Conservation (phyloP, 2,888 invertebrate species). For the Stenoptilia bipunctidactyla region DNA sequence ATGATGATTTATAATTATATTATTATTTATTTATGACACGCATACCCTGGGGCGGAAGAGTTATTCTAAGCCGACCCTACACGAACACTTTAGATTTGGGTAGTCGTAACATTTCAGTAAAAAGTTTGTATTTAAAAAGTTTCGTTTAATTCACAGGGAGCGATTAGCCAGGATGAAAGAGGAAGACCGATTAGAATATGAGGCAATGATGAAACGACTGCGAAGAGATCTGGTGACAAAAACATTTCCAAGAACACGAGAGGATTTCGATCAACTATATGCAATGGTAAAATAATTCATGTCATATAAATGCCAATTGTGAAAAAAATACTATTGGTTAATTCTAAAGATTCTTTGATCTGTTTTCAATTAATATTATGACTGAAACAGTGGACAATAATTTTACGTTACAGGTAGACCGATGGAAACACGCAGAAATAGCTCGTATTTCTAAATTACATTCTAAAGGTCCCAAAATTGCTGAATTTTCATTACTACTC, state of each 20-base stretch:
- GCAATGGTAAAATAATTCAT: constrained; percentile 72
- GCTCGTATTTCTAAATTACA: constrained; percentile 74
- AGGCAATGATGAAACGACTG: constrained; percentile 64
- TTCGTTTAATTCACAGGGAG: constrained; percentile 38
- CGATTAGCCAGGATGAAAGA: constrained; percentile 60
- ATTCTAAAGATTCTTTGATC: too few species aligned
- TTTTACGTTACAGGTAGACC: constrained; percentile 72
- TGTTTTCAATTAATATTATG: too few species aligned
- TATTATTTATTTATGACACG: too few species aligned
- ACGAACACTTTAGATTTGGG: too few species aligned
- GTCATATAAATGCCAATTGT: too few species aligned
- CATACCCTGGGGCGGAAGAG: too few species aligned
- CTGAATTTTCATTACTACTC: constrained; percentile 77
- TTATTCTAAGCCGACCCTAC: too few species aligned
- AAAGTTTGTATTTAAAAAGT: too few species aligned
- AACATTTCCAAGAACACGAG: constrained; percentile 77
- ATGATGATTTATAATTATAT: too few species aligned
- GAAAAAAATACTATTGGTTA: neutral
- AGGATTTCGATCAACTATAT: constrained; percentile 82
- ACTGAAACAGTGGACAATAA: too few species aligned
- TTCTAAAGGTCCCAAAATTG: constrained; percentile 77
- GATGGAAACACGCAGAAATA: constrained; percentile 76
- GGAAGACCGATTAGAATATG: constrained; percentile 62
- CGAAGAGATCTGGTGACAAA: constrained; percentile 73
- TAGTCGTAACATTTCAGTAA: too few species aligned